Percentiles rank a stretch among this genome's conserved stretches.
Conservation (phyloP, 1,140 invertebrate genomes). For the Drosophila baimaii region DNA sequence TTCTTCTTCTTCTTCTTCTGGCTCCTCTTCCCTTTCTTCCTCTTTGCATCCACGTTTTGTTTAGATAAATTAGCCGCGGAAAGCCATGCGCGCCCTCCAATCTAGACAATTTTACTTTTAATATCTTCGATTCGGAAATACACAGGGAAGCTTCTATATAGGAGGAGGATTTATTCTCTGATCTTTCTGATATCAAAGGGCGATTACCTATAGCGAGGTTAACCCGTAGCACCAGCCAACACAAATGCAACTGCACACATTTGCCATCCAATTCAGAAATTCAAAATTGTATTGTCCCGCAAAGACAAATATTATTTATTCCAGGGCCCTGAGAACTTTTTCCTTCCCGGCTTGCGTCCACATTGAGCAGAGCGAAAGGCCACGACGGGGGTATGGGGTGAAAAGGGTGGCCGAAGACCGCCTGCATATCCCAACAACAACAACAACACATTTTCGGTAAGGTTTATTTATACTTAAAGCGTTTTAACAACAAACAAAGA, state of each 20-base stretch:
- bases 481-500: slow-evolving; percentile 69
- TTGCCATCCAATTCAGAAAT: slow-evolving; percentile 44
- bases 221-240: not conserved
- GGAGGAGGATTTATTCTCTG: not conserved
- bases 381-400: not conserved
- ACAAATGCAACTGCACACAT: slow-evolving; percentile 59
- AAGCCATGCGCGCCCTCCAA: slow-evolving; percentile 36
- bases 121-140: slow-evolving; percentile 21
- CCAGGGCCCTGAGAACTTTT: slow-evolving; percentile 71
- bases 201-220: not conserved
- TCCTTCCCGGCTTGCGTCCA: slow-evolving; percentile 55
- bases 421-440: slow-evolving; percentile 56
- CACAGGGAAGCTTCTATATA: not conserved
- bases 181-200: not conserved
- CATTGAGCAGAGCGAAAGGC: slow-evolving; percentile 19
- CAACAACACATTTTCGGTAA: slow-evolving; percentile 50
- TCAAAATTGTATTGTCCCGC: slow-evolving; percentile 56
- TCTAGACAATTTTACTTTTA: slow-evolving; percentile 2
- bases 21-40: not conserved
- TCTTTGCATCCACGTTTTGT: slow-evolving; percentile 28
- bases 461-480: slow-evolving; percentile 75
- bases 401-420: slow-evolving; percentile 16
- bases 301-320: slow-evolving; percentile 59
- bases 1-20: not conserved
- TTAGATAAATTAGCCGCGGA: slow-evolving; percentile 62